These are phyloP conservation scores for Cotesia typhae DNA, from an alignment of 1,140 invertebrate genomes.

Conservation along the genomic window DNA sequence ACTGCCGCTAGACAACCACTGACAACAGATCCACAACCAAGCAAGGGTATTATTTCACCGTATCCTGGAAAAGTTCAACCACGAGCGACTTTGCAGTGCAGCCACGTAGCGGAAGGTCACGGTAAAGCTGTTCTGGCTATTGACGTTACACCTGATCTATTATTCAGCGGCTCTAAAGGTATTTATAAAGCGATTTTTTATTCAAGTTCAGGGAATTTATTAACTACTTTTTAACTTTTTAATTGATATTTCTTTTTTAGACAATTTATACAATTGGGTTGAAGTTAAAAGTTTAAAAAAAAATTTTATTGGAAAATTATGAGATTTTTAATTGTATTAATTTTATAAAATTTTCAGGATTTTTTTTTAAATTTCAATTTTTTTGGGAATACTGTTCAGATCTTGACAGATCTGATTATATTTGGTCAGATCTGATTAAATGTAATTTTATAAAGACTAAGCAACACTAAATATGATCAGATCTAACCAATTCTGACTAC, in stretches of 20 bases:
- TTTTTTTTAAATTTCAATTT: too few relatives aligned
- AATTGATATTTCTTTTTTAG: not conserved
- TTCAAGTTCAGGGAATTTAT: constrained; percentile 1
- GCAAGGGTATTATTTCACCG: constrained; percentile 73
- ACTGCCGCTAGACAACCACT: constrained; percentile 69
- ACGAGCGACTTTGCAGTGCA: constrained; percentile 76
- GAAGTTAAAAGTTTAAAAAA: too few relatives aligned
- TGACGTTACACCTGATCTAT: constrained; percentile 75
- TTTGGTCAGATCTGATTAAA: too few relatives aligned
- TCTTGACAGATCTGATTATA: too few relatives aligned
- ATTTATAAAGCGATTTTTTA: constrained; percentile 27
- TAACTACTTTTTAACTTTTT: not conserved
- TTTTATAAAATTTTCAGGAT: too few relatives aligned
- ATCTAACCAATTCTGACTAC: too few relatives aligned
- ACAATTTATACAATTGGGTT: too few relatives aligned
- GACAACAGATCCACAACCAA: constrained; percentile 66
- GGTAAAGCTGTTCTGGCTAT: constrained; percentile 82
- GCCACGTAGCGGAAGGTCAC: constrained; percentile 85
- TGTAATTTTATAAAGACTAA: too few relatives aligned
- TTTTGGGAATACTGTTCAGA: too few relatives aligned
- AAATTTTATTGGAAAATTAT: too few relatives aligned
- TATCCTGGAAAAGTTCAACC: constrained; percentile 69
- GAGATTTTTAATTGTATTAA: too few relatives aligned
- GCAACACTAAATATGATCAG: too few relatives aligned
- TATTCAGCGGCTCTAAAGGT: constrained; percentile 86